Conservation (phyloP, 2,797 vertebrate species). For the Crocidura indochinensis region DNA sequence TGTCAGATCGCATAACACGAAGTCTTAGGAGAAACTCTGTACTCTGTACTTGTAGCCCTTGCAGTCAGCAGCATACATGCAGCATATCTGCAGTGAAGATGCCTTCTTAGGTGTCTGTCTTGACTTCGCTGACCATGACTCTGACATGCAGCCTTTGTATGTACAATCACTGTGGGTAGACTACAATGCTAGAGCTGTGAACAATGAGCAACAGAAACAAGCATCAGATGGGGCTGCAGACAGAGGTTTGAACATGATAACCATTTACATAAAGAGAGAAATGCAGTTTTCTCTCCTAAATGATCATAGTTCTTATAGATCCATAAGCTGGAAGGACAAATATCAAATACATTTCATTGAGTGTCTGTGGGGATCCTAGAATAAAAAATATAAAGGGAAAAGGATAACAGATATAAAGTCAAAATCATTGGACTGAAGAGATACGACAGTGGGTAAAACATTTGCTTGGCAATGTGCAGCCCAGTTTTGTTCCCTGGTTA, state of each 20-base stretch:
- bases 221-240: no score
- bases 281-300: neutral
- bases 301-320: neutral
- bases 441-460: no score
- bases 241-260: rapidly evolving
- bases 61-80: neutral
- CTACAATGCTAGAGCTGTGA: rapidly evolving
- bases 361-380: neutral
- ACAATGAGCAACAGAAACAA: neutral
- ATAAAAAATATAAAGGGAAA: neutral
- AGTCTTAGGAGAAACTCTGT: neutral
- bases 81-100: no score
- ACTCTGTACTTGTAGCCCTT: neutral
- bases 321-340: neutral
- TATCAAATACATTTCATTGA: neutral
- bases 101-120: no score
- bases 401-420: neutral
- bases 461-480: no score
- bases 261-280: neutral
- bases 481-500: no score
- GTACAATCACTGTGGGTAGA: rapidly evolving
- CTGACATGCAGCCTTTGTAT: neutral
- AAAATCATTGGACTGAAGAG: neutral
- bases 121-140: neutral
- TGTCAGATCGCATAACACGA: neutral